These are phyloP conservation scores for Tetramorium simillimum DNA, from an alignment of 1,140 invertebrate genomes.

Conservation along the genomic window DNA sequence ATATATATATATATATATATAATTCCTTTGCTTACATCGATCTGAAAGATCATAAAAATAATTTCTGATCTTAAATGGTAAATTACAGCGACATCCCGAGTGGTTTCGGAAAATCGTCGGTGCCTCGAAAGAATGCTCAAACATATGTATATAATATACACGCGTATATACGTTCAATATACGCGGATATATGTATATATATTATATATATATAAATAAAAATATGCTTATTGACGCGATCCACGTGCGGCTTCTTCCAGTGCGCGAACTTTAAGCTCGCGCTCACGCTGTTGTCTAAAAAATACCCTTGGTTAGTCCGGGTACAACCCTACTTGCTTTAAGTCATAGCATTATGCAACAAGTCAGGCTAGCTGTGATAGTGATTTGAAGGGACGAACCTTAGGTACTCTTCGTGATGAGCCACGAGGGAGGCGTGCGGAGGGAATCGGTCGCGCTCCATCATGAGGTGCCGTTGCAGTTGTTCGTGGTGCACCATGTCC, in stretches of 20 bases:
- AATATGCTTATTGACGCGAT: constrained; percentile 87
- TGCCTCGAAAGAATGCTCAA: constrained; percentile 16
- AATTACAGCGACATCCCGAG: constrained; percentile 25
- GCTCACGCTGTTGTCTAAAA: constrained; percentile 92
- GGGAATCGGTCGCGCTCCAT: constrained; percentile 92
- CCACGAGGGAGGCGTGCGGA: constrained; percentile 88
- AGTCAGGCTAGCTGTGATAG: constrained; percentile 50
- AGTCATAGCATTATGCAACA: constrained; percentile 22
- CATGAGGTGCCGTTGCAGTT: constrained; percentile 93
- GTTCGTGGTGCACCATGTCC: constrained; percentile 94
- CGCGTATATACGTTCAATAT: neutral
- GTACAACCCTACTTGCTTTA: constrained; percentile 21
- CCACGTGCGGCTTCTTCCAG: constrained; percentile 94
- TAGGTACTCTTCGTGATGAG: constrained; percentile 93
- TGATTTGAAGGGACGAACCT: constrained; percentile 86
- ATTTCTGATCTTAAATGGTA: constrained; percentile 66
- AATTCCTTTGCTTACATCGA: constrained; percentile 49
- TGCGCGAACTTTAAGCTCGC: constrained; percentile 93
- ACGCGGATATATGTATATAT: neutral
- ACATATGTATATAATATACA: constrained; percentile 1
- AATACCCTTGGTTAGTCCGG: constrained; percentile 76
- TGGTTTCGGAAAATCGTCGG: neutral
- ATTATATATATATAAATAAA: constrained; percentile 66
- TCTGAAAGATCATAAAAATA: constrained; percentile 72
- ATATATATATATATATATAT: constrained; percentile 33